Base-by-base conservation (phyloP, 2,888 invertebrate genomes). In the Eupithecia tripunctaria region DNA sequence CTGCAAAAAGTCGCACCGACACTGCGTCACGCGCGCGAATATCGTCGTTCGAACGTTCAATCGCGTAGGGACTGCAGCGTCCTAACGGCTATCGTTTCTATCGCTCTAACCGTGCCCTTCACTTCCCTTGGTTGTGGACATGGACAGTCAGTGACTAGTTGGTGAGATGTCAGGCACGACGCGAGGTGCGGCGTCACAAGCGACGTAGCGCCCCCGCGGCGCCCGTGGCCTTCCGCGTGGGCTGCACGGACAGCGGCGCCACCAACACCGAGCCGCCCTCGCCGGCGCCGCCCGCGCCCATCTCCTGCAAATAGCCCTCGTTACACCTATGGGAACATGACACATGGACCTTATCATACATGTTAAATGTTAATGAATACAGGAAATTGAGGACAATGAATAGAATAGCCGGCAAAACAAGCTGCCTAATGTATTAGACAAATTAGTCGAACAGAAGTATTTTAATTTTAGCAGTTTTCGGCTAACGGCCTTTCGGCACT, bases 191-290 rank as follows among this genome's bases (percentile, higher is more conserved):
- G 77, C 88, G 91, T 95, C 96, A 96, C 95, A 96, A 96, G 92
- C 96, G 95, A 81, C 97, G 96, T 84, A 97, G 93, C 80, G 96
- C 95, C 80, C 96, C 96, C 84, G 96, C 95, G 82, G 95, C 96
- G 81, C 95, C 95, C 82, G 96, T 95, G 96, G 96, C 96, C 95
- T 97, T 97, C 87, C 97, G 96, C 83, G 97, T 97, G 79, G 97
- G 97, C 92, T 97, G 97, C 87, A 97, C 97, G 74, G 97, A 97
- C 93, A 97, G 95, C 78, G 97, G 97, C 82, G 97, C 97, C 84
- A 96, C 95, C 85, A 97, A 92, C 88, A 96, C 95, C 80, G 96
- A 95, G 86, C 94, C 95, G 86, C 87, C 89, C 81, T 85, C 88
- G 94, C 94, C 85, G 92, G 95, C 89, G 77, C 93, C 91, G 82